Base-by-base conservation (phyloP, 2,797 vertebrate species). In the Anomalospiza imberbis region DNA sequence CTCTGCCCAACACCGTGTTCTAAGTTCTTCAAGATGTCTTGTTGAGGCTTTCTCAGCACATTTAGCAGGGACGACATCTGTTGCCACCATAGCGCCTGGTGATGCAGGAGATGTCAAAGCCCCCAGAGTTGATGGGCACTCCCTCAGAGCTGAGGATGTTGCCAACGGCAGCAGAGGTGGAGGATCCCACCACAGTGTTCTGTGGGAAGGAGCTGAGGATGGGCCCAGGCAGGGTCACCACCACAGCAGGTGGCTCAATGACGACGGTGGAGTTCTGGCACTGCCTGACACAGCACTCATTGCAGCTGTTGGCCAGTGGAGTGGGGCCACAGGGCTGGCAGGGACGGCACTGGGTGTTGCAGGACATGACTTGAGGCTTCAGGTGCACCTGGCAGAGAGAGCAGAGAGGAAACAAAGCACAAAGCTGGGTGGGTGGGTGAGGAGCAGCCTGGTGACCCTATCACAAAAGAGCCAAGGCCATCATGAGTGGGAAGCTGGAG, bases 1-100 rank as follows among this genome's bases (percentile, higher is more conserved):
- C 42, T 73, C 54, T 73, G 20, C 32, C 32, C 48, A 44, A 6
- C 28, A n/a, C 28, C 17, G 7, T 19, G 28, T 16, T 71, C 34
- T 48, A 54, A 90, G 8, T 50, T 79, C 28, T 54, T 67, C 17
- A 32, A 26, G 12, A 17, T 50, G 10, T 55, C 19, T 67, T 4
- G 0, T 1, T 10, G 51, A 25, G 44, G 17, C 7, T 58, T n/a
- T 34, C 17, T 17, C 25, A 45, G 36, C 21, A 45, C 0, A 5
- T 28, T 68, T 45, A 80, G 6, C 75, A 91, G 10, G 76, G 82
- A 19, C 57, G 62, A 8, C 3, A 31, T 26, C 88, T 68, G 24
- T n/a, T 91, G 44, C 81, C 62, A 62, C 81, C 14, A 0, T 91
- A 91, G 75, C 88, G 61, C 12, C 48, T 50, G 48, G 81, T 73